These are phyloP conservation scores for Microtus ochrogaster DNA, from an alignment of 2,113 vertebrate genomes.

Conservation along the genomic window DNA sequence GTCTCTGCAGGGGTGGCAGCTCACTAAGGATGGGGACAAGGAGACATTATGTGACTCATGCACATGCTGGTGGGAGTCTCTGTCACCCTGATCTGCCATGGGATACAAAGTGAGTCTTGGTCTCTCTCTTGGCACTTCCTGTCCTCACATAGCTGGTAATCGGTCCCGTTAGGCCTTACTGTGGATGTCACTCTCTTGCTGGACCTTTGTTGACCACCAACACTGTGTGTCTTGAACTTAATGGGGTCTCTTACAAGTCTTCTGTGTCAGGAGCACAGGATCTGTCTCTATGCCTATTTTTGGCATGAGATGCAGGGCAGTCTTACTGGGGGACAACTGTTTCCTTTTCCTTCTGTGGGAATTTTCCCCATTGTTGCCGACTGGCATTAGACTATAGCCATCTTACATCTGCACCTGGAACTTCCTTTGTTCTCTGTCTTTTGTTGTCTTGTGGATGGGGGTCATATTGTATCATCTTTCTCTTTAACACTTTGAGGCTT, in stretches of 20 bases:
- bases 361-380: not conserved
- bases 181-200: not conserved
- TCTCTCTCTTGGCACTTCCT: not conserved
- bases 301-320: not conserved
- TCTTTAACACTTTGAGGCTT: not conserved
- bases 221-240: not conserved
- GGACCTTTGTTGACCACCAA: not conserved
- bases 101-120: not conserved
- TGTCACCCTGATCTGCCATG: not conserved
- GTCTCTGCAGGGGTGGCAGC: not conserved
- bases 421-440: not conserved
- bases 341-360: not conserved
- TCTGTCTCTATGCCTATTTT: not conserved
- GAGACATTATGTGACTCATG: accelerated
- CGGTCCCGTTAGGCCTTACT: not conserved
- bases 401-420: not conserved
- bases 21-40: not conserved
- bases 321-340: not conserved
- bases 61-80: not conserved
- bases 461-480: not conserved
- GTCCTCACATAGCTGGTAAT: accelerated
- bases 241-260: not conserved
- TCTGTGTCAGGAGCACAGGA: not conserved
- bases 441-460: not conserved
- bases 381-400: not conserved